Evolutionary conservation across 1,140 invertebrate genomes (phyloP).

Genomic region (Meloidogyne hapla): DNA sequence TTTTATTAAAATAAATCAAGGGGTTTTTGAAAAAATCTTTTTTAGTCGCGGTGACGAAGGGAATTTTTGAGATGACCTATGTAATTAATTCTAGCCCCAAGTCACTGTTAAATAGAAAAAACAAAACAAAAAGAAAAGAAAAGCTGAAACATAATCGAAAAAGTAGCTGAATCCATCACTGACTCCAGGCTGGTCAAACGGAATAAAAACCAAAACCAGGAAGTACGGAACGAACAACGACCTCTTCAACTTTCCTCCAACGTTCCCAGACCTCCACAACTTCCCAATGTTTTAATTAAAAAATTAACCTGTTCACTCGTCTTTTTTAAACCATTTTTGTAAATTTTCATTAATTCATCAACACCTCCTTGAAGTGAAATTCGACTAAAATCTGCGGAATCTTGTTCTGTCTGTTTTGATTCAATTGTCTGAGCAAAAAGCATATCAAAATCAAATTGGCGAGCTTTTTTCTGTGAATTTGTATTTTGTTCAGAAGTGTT

Average conservation of each 20-base stretch:
- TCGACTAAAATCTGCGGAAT: conserved; percentile 8
- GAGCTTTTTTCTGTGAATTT: conserved; percentile 39
- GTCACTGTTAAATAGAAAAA: no score
- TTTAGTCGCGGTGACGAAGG: no score
- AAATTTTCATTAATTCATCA: conserved; percentile 13
- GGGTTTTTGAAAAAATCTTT: neutral
- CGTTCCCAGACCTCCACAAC: no score
- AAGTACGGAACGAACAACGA: no score
- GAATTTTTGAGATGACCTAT: no score
- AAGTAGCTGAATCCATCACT: no score
- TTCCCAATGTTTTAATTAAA: no score
- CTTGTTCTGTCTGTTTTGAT: conserved; percentile 28
- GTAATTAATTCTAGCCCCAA: no score
- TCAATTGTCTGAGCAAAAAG: conserved; percentile 41
- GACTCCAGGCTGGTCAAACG: no score
- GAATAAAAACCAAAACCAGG: no score
- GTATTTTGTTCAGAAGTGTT: conserved; percentile 14
- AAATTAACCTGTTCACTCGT: neutral
- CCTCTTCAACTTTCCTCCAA: no score
- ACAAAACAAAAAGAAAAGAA: conserved; percentile 8
- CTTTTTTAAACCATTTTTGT: neutral
- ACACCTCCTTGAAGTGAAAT: conserved; percentile 11
- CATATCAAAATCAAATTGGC: conserved; percentile 44
- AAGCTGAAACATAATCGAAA: no score
- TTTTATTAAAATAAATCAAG: conserved; percentile 9